phyloP scores from a whole-genome alignment of 30 jellyfish, hydroid and myxozoan genomes.

The Chironex yamaguchii region DNA sequence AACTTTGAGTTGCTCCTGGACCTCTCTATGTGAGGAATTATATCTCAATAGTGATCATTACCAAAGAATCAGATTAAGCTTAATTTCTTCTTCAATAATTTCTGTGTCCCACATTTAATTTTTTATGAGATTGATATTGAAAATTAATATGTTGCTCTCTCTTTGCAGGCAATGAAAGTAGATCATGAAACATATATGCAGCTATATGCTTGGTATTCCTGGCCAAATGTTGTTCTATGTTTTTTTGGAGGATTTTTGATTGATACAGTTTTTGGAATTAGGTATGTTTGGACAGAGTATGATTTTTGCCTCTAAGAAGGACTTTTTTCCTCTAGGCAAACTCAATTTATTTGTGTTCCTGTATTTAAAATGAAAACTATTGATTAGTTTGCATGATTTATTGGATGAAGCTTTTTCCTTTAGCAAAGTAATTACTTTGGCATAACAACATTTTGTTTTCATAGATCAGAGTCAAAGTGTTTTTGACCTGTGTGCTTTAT shows the following conservation, averaged over 20 bases:
- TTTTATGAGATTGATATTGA: too few relatives aligned
- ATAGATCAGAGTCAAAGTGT: too few relatives aligned
- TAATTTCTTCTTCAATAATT: too few relatives aligned
- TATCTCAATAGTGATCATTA: too few relatives aligned
- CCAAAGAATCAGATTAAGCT: too few relatives aligned
- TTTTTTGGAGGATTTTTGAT: constrained; percentile 95
- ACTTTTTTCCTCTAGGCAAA: background rate
- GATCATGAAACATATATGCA: constrained; percentile 75
- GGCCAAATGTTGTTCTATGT: constrained; percentile 98
- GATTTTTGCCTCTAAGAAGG: background rate
- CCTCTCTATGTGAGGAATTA: too few relatives aligned
- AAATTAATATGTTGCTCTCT: background rate
- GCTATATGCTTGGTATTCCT: constrained; percentile 91
- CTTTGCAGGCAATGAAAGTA: constrained; percentile 64
- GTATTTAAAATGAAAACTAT: background rate
- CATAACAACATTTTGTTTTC: too few relatives aligned
- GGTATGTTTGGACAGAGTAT: constrained; percentile 22
- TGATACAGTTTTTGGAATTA: constrained; percentile 93
- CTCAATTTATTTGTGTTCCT: background rate
- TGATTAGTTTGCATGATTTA: background rate
- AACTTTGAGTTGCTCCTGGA: too few relatives aligned
- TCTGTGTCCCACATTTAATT: too few relatives aligned
- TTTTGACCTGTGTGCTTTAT: too few relatives aligned
- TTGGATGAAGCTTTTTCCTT: too few relatives aligned
- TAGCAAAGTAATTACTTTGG: too few relatives aligned